phyloP scores from a whole-genome alignment of 1,140 invertebrate species.

The Ostrea denselamellosa region DNA sequence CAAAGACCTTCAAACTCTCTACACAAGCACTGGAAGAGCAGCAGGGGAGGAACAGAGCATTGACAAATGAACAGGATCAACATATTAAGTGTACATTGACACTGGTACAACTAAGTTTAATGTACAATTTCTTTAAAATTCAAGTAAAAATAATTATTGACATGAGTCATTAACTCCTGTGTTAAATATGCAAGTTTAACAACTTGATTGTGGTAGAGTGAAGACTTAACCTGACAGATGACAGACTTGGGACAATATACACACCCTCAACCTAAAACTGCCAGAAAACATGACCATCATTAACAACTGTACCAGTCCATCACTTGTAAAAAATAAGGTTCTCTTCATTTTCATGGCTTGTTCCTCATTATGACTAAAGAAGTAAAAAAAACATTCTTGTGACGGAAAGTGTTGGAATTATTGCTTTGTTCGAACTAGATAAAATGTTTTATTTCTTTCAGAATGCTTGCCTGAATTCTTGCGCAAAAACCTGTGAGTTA shows the following conservation, averaged over 20 bases:
- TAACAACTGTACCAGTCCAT: conserved; percentile 10
- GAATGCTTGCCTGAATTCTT: not conserved
- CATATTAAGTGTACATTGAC: conserved; percentile 28
- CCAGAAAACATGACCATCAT: not conserved
- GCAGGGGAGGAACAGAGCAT: not conserved
- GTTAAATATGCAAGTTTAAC: not conserved
- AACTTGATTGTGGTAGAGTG: conserved; percentile 1
- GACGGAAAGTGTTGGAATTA: conserved; percentile 11
- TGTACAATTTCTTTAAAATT: not conserved
- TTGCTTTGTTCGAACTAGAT: not conserved
- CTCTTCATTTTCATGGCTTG: conserved; percentile 21
- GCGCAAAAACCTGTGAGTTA: conserved; percentile 10
- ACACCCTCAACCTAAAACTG: not conserved
- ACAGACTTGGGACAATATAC: not conserved
- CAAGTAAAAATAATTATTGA: conserved; percentile 6
- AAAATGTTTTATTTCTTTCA: conserved; percentile 10
- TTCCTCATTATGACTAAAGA: conserved; percentile 7
- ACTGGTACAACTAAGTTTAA: not conserved
- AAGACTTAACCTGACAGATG: not conserved
- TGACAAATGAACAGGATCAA: not conserved
- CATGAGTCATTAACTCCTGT: conserved; percentile 18
- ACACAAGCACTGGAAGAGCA: not conserved
- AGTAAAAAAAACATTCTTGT: not conserved
- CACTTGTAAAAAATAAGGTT: not conserved
- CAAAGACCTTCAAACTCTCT: conserved; percentile 1